Evolutionary conservation across 2,797 vertebrate species (phyloP), one percentile per base, ranked within the genome.

Genomic region (Tragopan temminckii): DNA sequence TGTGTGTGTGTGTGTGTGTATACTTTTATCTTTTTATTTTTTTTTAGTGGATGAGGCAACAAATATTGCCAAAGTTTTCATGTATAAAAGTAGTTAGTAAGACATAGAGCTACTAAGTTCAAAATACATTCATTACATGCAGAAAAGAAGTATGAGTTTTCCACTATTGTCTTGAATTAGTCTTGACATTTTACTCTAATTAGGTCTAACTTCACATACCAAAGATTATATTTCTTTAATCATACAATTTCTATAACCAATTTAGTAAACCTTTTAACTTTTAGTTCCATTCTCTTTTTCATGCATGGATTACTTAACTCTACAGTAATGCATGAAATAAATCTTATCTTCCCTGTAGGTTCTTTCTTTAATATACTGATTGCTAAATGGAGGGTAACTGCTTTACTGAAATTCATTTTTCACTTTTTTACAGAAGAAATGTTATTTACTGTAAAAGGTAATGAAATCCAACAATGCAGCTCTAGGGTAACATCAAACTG

Each of bases 401-500:
- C n/a, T 88, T 46, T 68, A 85, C 9, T 74, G 82, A 95, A 95
- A 95, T 25, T 82, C 13, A 89, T 94, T 91, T 86, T 88, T 94
- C 53, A 85, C 11, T 80, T 92, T 94, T 95, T 93, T 64, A 79
- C 11, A 63, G 35, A 58, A 95, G 64, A 81, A 96, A 83, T 85
- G 2, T 77, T 97, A 94, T 96, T 97, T 97, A 94, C 31, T 84
- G 14, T 82, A 95, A 92, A 84, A 92, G 7, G 18, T 91, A 94
- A 93, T 93, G 64, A 93, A 95, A 95, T 89, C 61, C 50, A 83
- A 80, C 38, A 91, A 61, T 62, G 23, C 8, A 78, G 43, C 81
- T 92, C 93, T 70, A 69, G 58, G 71, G 69, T 90, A 93, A 69
- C 33, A 92, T 97, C 91, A 96, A 93, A 78, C 52, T 76, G 83